Conservation (phyloP, 2,888 invertebrate genomes). For the Proisotoma minuta region DNA sequence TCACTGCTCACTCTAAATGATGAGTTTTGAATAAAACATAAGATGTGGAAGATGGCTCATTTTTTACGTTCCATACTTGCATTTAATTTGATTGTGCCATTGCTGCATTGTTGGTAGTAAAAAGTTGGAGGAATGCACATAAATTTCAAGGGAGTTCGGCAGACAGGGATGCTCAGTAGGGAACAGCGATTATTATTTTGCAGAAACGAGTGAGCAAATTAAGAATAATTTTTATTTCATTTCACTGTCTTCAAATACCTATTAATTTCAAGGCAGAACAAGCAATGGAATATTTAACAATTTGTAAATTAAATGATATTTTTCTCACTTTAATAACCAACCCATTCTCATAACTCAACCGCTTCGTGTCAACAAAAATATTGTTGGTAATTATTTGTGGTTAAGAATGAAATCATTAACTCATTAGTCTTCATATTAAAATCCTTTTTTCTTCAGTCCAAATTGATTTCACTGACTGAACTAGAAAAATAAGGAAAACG, state of each 20-base stretch:
- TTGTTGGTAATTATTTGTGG: constrained; percentile 8
- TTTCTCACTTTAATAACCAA: constrained; percentile 12
- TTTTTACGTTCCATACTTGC: too few relatives aligned
- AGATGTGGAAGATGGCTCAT: too few relatives aligned
- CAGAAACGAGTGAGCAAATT: constrained; percentile 7
- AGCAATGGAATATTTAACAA: constrained; percentile 4
- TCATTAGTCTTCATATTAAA: too few relatives aligned
- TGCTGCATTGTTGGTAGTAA: not conserved
- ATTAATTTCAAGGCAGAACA: not conserved
- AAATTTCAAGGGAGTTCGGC: constrained; percentile 9
- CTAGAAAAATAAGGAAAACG: too few relatives aligned
- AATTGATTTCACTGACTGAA: too few relatives aligned
- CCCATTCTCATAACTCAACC: constrained; percentile 2
- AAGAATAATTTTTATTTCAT: constrained; percentile 2
- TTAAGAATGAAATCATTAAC: too few relatives aligned
- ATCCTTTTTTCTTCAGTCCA: too few relatives aligned
- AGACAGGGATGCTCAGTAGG: constrained; percentile 1
- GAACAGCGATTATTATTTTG: constrained; percentile 10
- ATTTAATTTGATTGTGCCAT: too few relatives aligned
- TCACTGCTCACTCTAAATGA: not conserved
- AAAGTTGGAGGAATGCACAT: constrained; percentile 11
- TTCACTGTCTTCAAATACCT: not conserved
- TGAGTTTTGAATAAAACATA: constrained; percentile 13
- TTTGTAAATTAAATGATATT: constrained; percentile 17
- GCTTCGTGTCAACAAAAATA: constrained; percentile 13